These are phyloP conservation scores for Sinelater perroti DNA, from an alignment of 2,888 invertebrate species.

Conservation along the genomic window DNA sequence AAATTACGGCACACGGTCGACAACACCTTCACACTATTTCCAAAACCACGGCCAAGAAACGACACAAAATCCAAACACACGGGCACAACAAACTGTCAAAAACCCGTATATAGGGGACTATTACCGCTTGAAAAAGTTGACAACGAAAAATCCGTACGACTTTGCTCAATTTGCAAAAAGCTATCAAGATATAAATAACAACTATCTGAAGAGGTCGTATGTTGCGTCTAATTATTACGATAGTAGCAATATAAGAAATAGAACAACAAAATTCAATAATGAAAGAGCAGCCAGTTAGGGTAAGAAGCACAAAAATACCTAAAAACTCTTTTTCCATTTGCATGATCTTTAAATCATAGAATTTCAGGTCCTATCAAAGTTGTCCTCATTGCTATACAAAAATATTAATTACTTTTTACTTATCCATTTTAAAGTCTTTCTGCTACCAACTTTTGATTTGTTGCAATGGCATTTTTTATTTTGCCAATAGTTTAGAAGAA, in stretches of 20 bases:
- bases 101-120: slow-evolving; percentile 65
- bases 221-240: slow-evolving; percentile 60
- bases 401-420: no score
- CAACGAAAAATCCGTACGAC: slow-evolving; percentile 67
- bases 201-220: slow-evolving; percentile 62
- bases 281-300: slow-evolving; percentile 33
- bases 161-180: slow-evolving; percentile 60
- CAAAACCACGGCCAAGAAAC: slow-evolving; percentile 25
- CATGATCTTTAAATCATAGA: slow-evolving; percentile 9
- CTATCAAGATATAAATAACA: slow-evolving; percentile 52
- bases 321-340: slow-evolving; percentile 3
- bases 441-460: no score
- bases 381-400: no score
- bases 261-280: slow-evolving; percentile 41
- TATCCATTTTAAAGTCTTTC: no score
- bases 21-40: slow-evolving; percentile 22
- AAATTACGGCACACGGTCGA: slow-evolving; percentile 45
- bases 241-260: slow-evolving; percentile 55
- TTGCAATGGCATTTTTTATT: no score
- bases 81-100: slow-evolving; percentile 61
- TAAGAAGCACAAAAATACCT: slow-evolving; percentile 20
- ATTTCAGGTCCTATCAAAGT: no score
- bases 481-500: no score
- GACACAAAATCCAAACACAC: slow-evolving; percentile 53
- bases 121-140: slow-evolving; percentile 59